Base-by-base conservation (phyloP, 1,140 invertebrate species). In the Mycetomoellerius zeteki region DNA sequence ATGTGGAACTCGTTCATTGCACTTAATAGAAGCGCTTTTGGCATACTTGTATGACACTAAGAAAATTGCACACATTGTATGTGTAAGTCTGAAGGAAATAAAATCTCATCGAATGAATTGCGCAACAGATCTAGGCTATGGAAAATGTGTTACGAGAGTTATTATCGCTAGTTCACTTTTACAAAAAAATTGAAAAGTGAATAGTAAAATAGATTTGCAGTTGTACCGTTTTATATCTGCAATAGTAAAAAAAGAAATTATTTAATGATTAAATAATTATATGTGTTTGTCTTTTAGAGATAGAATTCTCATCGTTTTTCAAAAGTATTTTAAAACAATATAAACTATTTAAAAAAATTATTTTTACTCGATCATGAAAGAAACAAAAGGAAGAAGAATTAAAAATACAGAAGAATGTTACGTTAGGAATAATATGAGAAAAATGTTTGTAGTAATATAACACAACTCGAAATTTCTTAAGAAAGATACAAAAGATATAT, bases 51-150 rank as follows among this genome's bases (percentile, higher is more conserved):
- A 10, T 2, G 37, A 1, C 3, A n/a, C n/a, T 30, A 50, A 65
- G 19, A 62, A 65, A 3, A 65, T 12, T 65, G 27, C 73, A 16
- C 14, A 12, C 27, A 10, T 2, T 54, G 33, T 5, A 5, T 6
- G 6, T 0, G 1, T 33, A 50, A 65, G 14, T n/a, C 19, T 21
- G 19, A 33, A 80, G 19, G 27, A 67, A 21, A 80, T 14, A 47
- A 43, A 43, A 3, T 21, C 60, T 2, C 27, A 10, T 77, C 3
- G 16, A 27, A 47, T 0, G 8, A 43, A 43, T 78, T 64, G 58
- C 24, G 76, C 19, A 47, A 78, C 24, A 30, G n/a, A 78, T 65
- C 75, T 65, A 64, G 58, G 19, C 19, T 65, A 78, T 50, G 19
- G 43, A 24, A 78, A 60, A 47, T 64, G 58, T 64, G 43, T 78